These are phyloP conservation scores for Maccullochella peelii DNA, from an alignment of 2,113 vertebrate species.

Conservation along the genomic window DNA sequence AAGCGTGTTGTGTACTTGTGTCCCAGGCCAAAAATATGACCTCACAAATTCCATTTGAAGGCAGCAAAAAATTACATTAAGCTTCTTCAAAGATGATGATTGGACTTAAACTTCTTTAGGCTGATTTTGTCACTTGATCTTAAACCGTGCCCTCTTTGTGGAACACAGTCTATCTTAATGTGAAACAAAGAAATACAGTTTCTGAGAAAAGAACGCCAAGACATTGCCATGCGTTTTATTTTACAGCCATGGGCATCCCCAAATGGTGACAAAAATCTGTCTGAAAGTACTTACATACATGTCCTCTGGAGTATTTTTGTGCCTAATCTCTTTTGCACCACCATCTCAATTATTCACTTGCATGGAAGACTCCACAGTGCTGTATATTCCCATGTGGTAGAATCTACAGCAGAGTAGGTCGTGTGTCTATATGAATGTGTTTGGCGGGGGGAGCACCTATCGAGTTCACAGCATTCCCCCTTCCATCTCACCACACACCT, in stretches of 20 bases:
- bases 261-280: neutral
- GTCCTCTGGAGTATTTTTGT: conserved; percentile 1
- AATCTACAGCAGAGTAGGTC: conserved; percentile 2
- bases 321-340: neutral
- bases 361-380: neutral
- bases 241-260: neutral
- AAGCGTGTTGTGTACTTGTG: neutral
- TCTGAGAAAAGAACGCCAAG: neutral
- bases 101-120: neutral
- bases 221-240: neutral
- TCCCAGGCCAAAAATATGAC: neutral
- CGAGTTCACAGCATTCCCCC: neutral
- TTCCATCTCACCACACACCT: neutral
- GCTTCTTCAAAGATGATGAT: neutral
- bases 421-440: conserved; percentile 4
- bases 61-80: neutral
- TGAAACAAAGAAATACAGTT: neutral
- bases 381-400: neutral
- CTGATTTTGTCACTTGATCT: neutral
- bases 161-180: neutral
- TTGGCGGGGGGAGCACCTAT: neutral
- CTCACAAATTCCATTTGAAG: neutral
- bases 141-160: neutral
- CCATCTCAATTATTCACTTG: conserved; percentile 4
- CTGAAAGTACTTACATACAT: neutral